These are phyloP conservation scores for Hippocampus abdominalis DNA, from an alignment of 2,113 vertebrate genomes.

Conservation along the genomic window DNA sequence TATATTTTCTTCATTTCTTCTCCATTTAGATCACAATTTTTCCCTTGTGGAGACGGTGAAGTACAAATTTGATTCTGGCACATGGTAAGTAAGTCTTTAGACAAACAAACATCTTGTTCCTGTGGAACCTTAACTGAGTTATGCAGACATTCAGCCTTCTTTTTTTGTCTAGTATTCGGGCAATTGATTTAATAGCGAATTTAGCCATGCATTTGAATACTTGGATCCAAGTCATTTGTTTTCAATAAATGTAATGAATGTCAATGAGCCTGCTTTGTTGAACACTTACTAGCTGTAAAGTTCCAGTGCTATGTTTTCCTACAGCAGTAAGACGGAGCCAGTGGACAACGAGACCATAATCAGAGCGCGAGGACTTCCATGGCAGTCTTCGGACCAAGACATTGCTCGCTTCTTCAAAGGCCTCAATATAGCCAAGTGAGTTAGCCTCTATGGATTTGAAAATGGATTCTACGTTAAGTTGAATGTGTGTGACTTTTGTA, in stretches of 20 bases:
- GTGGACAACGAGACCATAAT: conserved; percentile 95
- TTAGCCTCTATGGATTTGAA: background rate
- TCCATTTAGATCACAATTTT: conserved; percentile 79
- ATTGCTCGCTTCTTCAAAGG: conserved; percentile 97
- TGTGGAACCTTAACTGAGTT: background rate
- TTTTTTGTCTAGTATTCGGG: too few species aligned
- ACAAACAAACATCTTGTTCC: background rate
- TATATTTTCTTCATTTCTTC: conserved; percentile 9
- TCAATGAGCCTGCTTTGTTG: background rate
- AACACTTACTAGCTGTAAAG: background rate
- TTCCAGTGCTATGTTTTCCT: background rate
- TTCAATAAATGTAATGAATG: background rate
- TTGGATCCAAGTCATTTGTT: background rate
- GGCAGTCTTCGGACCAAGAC: conserved; percentile 97
- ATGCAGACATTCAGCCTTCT: too few species aligned
- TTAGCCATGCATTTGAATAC: background rate
- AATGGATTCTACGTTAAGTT: background rate
- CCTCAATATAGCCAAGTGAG: conserved; percentile 95
- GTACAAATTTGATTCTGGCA: conserved; percentile 91
- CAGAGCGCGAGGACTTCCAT: conserved; percentile 90
- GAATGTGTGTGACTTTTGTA: background rate
- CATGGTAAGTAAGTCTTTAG: conserved; percentile 77
- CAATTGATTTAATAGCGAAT: too few species aligned
- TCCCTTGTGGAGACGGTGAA: conserved; percentile 83
- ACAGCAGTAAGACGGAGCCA: conserved; percentile 86